Evolutionary conservation across 2,888 invertebrate genomes (phyloP).

Genomic region (Apodemia hepburni): DNA sequence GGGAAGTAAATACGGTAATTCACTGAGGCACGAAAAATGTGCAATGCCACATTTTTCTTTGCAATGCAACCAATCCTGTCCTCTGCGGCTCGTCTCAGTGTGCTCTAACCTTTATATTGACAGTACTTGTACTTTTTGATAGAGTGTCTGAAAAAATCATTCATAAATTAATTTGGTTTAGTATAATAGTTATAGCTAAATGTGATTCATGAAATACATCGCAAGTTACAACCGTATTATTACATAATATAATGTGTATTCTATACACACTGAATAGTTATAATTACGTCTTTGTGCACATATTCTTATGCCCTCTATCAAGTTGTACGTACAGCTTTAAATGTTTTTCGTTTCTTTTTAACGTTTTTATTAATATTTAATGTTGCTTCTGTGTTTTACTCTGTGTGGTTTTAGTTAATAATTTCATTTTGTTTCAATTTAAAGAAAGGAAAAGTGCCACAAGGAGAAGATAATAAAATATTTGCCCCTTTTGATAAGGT

Average conservation of each 20-base stretch:
- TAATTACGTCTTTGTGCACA: not conserved
- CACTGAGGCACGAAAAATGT: no score
- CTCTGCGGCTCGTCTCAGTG: no score
- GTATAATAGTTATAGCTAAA: not conserved
- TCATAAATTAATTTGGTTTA: no score
- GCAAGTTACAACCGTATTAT: no score
- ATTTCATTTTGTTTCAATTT: slow-evolving; percentile 34
- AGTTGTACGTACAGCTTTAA: not conserved
- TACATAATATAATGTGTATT: not conserved
- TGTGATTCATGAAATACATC: no score
- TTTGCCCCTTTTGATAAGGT: slow-evolving; percentile 92
- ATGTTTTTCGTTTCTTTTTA: not conserved
- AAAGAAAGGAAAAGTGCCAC: slow-evolving; percentile 89
- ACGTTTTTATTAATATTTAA: slow-evolving; percentile 26
- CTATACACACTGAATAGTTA: not conserved
- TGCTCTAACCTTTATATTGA: no score
- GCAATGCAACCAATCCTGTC: no score
- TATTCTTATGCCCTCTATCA: not conserved
- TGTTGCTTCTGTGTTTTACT: slow-evolving; percentile 2
- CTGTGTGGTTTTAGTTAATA: slow-evolving; percentile 21
- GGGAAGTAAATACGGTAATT: no score
- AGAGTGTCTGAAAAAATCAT: no score
- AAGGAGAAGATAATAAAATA: slow-evolving; percentile 86
- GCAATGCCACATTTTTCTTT: no score
- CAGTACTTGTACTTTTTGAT: no score